A percentile compares a stretch with the other conserved stretches of the same genome.
Conservation (phyloP, 2,888 invertebrate genomes). For the Tachina lurida region DNA sequence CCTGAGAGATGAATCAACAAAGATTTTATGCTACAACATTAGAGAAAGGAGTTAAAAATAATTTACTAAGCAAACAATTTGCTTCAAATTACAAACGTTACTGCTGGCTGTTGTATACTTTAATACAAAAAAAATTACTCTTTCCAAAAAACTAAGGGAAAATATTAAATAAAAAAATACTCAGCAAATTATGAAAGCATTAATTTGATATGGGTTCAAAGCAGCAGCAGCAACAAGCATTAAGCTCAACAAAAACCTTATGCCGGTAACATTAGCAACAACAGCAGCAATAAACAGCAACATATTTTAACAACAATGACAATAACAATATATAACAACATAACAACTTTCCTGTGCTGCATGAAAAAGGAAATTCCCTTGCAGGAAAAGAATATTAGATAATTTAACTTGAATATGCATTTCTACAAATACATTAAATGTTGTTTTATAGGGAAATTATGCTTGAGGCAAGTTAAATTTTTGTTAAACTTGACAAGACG, state of each 20-base stretch:
- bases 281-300: slow-evolving; percentile 6
- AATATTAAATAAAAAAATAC: slow-evolving; percentile 3
- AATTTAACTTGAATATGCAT: not conserved
- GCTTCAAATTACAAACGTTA: not conserved
- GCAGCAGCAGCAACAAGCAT: not conserved
- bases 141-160: not conserved
- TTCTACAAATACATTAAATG: not conserved
- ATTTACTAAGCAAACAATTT: slow-evolving; percentile 19
- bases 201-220: slow-evolving; percentile 51
- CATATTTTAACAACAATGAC: slow-evolving; percentile 36
- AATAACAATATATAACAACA: slow-evolving; percentile 50
- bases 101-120: not conserved
- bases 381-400: not conserved
- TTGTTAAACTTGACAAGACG: not conserved
- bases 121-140: not conserved
- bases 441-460: too few relatives aligned
- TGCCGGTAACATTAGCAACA: not conserved
- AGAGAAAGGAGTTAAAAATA: not conserved
- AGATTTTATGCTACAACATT: not conserved
- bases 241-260: not conserved
- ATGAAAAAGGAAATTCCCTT: not conserved
- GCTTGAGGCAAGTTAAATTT: not conserved
- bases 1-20: slow-evolving; percentile 1
- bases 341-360: slow-evolving; percentile 39
- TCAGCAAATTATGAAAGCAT: slow-evolving; percentile 57